These are phyloP conservation scores for Tragelaphus scriptus DNA, from an alignment of 2,113 vertebrate genomes.

Conservation along the genomic window DNA sequence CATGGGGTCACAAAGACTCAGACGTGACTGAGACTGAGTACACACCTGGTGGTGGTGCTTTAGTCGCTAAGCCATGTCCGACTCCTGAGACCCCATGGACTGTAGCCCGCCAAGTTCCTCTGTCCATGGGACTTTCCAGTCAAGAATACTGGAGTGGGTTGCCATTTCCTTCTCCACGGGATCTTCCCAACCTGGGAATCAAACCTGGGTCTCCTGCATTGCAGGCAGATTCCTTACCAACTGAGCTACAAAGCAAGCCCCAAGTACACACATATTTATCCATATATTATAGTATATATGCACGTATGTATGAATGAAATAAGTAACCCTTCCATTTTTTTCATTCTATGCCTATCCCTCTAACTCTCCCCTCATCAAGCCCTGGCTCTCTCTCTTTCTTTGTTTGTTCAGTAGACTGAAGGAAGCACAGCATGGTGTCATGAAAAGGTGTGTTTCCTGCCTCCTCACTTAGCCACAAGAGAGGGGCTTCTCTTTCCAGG, in stretches of 20 bases:
- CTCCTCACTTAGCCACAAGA: background rate
- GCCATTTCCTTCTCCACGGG: background rate
- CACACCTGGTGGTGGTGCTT: background rate
- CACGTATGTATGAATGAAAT: background rate
- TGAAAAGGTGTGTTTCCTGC: background rate
- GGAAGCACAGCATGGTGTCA: background rate
- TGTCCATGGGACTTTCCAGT: background rate
- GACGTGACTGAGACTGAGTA: background rate
- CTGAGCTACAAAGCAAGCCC: background rate
- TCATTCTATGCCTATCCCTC: background rate
- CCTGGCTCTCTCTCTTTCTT: background rate
- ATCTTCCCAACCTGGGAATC: background rate
- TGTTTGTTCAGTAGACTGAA: background rate
- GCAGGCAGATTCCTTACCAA: background rate
- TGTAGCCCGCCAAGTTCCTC: background rate
- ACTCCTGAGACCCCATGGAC: background rate
- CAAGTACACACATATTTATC: background rate
- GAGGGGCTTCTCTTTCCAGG: background rate
- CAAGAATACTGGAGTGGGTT: background rate
- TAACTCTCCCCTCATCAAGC: background rate
- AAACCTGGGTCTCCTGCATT: background rate
- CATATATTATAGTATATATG: background rate
- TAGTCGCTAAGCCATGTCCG: fast-evolving
- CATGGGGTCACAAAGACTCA: background rate
- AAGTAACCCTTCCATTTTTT: background rate